Evolutionary conservation across 2,888 invertebrate genomes (phyloP).

Genomic region (Mythimna pallens): DNA sequence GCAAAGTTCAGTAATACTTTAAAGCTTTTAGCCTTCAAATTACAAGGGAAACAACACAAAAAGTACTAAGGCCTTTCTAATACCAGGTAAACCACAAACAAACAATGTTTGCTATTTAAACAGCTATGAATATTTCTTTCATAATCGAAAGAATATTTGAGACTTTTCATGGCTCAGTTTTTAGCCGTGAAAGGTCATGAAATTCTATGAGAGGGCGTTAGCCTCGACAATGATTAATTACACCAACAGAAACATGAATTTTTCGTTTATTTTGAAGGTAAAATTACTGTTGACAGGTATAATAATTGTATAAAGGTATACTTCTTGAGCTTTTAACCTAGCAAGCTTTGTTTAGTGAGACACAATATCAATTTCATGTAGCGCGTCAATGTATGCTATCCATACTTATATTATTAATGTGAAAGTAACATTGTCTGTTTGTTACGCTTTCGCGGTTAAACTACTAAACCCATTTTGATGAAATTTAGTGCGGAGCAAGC

Average conservation of each 20-base stretch:
- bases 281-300: slow-evolving; percentile 41
- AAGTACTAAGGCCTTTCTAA: slow-evolving; percentile 2
- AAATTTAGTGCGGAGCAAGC: no score
- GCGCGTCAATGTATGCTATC: not conserved
- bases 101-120: slow-evolving; percentile 9
- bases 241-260: slow-evolving; percentile 1
- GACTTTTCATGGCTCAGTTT: slow-evolving; percentile 30
- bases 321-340: not conserved
- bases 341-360: not conserved
- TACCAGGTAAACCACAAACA: slow-evolving; percentile 12
- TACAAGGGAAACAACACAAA: slow-evolving; percentile 10
- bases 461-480: no score
- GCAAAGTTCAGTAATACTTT: slow-evolving; percentile 14
- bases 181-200: slow-evolving; percentile 37
- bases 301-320: slow-evolving; percentile 13
- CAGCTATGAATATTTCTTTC: slow-evolving; percentile 4
- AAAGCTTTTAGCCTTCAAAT: slow-evolving; percentile 15
- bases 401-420: no score
- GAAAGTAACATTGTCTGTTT: no score
- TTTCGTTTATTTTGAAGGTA: slow-evolving; percentile 36
- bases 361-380: not conserved
- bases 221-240: slow-evolving; percentile 56
- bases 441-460: no score
- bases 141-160: slow-evolving; percentile 30
- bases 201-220: slow-evolving; percentile 23